Percentiles rank a stretch among this genome's conserved stretches.
Evolutionary conservation across 1,140 invertebrate genomes (phyloP).

Genomic region (Pteromalus puparum): DNA sequence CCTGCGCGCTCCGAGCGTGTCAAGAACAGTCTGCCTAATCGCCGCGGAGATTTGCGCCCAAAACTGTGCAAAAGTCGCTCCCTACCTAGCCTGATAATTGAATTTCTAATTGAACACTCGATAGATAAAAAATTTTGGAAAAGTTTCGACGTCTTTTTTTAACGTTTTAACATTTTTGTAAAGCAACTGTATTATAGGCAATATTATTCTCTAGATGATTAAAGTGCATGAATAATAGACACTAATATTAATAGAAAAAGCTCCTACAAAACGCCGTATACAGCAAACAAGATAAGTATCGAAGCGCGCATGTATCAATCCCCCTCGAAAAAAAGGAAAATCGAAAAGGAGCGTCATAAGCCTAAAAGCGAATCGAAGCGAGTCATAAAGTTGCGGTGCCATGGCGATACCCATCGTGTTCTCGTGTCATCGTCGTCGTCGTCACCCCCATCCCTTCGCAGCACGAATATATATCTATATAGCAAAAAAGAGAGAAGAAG

Average conservation of each 20-base stretch:
- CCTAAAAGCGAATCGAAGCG: constrained; percentile 15
- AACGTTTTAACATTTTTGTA: no score
- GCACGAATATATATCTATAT: background rate
- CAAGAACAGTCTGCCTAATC: constrained; percentile 61
- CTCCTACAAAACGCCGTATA: background rate
- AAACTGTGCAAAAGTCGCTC: background rate
- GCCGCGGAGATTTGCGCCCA: constrained; percentile 18
- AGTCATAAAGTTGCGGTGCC: constrained; percentile 6
- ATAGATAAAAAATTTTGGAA: no score
- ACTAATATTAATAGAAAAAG: no score
- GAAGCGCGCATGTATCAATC: background rate
- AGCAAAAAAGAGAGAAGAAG: background rate
- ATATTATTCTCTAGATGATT: no score
- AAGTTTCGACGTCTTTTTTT: no score
- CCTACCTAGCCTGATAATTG: background rate
- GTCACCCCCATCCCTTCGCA: background rate
- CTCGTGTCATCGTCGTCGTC: background rate
- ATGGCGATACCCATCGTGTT: constrained; percentile 23
- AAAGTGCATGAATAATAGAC: no score
- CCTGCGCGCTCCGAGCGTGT: constrained; percentile 53
- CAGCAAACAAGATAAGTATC: constrained; percentile 21
- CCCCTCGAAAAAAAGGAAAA: background rate
- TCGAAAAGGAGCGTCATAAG: constrained; percentile 9
- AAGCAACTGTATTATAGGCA: no score
- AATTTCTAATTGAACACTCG: background rate